Evolutionary conservation across 2,888 invertebrate genomes (phyloP), one percentile per base, ranked within the genome.

Genomic region (Drosophila buzzatii): DNA sequence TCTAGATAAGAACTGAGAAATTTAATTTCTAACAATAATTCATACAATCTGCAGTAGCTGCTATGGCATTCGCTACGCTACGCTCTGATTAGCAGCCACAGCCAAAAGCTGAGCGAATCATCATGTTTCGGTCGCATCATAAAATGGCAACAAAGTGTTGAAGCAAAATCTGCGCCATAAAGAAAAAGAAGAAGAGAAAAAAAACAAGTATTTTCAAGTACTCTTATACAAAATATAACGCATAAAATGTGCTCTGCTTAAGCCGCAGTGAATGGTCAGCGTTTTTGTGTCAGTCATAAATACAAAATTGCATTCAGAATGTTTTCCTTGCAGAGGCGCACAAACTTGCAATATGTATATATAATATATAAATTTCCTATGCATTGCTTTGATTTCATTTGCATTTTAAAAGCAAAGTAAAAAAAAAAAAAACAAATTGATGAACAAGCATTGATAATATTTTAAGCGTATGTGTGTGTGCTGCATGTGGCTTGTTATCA

Each of bases 341-440:
- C 10, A 14, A 41, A 27, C 18, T 31, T 20, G 14, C 10, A 23
- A 51, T 23, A 37, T 8, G 23, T n/a, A 35, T 45, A 47, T 23
- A 23, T 18, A n/a, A 23, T 20, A 31, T 33, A 33, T 52, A 23
- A 0, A 9, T 18, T 51, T 59, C 16, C 23, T 31, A 4, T 33
- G 31, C 49, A 44, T 47, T 84, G 82, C 79, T 84, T 80, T 81
- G 68, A 71, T 85, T 85, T 76, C 59, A 85, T 85, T 85, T 85
- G 74, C 68, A 80, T 73, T 71, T 81, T 61, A 47, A 63, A 49
- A 55, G 37, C 31, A 62, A 57, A 37, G 3, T 2, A 23, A 23
- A 27, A 27, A 27, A 3, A 27, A 27, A 27, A 27, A 61, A 61
- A 56, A 47, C 39, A 68, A 69, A 66, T 65, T 63, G 65, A 75